Evolutionary conservation across 2,113 vertebrate genomes (phyloP).

Genomic region (Oreochromis spilurus): DNA sequence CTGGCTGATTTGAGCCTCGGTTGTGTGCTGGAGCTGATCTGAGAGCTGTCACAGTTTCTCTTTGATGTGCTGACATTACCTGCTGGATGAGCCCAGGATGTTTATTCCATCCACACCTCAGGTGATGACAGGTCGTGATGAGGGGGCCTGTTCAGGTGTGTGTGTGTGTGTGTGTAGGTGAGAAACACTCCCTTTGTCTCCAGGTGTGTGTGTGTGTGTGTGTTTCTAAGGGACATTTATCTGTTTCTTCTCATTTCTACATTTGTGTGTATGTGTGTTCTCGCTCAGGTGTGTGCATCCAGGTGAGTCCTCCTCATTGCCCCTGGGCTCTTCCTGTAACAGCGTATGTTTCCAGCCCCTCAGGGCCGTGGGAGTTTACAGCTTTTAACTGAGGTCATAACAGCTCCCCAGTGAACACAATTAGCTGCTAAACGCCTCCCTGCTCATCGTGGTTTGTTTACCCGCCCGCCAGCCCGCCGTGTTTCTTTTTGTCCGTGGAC

Average conservation of each 20-base stretch:
- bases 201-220: conserved; percentile 45
- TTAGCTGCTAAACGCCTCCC: conserved; percentile 68
- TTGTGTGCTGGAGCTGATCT: background rate
- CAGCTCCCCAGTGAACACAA: conserved; percentile 68
- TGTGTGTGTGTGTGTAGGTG: conserved; percentile 32
- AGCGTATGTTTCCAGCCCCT: conserved; percentile 54
- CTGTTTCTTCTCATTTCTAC: conserved; percentile 13
- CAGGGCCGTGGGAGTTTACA: conserved; percentile 51
- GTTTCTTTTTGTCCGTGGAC: conserved; percentile 36
- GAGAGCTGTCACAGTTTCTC: background rate
- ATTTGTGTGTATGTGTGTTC: background rate
- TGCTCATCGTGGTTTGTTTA: conserved; percentile 65
- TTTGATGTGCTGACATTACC: conserved; percentile 58
- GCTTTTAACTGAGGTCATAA: conserved; percentile 54
- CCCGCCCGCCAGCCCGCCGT: background rate
- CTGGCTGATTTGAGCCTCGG: background rate
- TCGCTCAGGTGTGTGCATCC: conserved; percentile 17
- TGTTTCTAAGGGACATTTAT: conserved; percentile 28
- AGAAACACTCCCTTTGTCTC: conserved; percentile 66
- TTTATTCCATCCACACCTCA: conserved; percentile 66
- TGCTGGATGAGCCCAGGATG: conserved; percentile 59
- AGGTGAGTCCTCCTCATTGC: conserved; percentile 21
- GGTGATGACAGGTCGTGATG: conserved; percentile 68
- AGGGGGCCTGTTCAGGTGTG: background rate
- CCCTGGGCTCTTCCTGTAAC: conserved; percentile 76